These are phyloP conservation scores for Pristionchus entomophagus DNA, from an alignment of 2,888 invertebrate species.

Conservation along the genomic window DNA sequence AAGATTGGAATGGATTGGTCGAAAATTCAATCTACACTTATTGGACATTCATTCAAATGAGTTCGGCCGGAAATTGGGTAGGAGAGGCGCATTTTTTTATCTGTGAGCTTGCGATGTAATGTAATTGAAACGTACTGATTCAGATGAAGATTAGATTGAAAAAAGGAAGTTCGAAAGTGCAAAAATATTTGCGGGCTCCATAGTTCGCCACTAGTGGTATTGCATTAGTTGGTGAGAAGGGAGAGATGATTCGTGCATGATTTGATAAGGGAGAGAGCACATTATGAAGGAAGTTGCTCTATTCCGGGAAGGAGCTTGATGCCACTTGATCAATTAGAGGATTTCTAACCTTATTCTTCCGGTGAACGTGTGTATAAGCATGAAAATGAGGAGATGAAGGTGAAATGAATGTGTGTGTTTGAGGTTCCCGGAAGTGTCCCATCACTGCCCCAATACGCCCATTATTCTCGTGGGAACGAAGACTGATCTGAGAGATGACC, in stretches of 20 bases:
- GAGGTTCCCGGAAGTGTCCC: conserved; percentile 90
- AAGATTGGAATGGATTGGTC: neutral
- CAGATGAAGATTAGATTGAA: neutral
- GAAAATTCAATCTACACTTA: neutral
- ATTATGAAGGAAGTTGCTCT: neutral
- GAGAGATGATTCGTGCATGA: neutral
- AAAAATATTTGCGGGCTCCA: neutral
- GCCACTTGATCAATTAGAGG: neutral
- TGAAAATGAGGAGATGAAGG: neutral
- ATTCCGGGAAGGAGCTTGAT: neutral
- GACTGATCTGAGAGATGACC: conserved; percentile 95
- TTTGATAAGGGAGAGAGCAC: neutral
- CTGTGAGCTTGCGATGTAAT: neutral
- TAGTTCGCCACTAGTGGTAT: neutral
- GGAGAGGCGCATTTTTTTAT: neutral
- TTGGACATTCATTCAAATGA: neutral
- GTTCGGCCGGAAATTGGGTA: neutral
- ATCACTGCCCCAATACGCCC: conserved; percentile 99
- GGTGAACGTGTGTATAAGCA: too few relatives aligned
- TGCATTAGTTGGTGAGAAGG: neutral
- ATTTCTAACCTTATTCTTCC: neutral
- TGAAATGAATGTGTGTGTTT: neutral
- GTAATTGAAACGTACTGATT: neutral
- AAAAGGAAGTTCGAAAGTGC: neutral
- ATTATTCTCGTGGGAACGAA: conserved; percentile 98